Percentiles rank a stretch among this genome's conserved stretches.
These are phyloP conservation scores for Spheniscus mendiculus DNA, from an alignment of 2,113 vertebrate genomes.

Conservation along the genomic window DNA sequence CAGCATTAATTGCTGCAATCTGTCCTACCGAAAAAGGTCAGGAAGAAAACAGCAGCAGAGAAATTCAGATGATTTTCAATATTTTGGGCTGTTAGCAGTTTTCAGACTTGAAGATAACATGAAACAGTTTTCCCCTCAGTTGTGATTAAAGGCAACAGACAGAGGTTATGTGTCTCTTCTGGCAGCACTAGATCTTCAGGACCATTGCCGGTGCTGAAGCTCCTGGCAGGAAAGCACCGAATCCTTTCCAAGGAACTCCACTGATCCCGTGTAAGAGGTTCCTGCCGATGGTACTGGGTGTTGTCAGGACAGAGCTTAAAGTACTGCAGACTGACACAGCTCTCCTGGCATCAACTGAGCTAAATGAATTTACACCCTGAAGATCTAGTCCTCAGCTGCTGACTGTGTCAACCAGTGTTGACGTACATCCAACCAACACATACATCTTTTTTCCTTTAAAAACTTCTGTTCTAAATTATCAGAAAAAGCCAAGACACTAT, in stretches of 20 bases:
- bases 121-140: not conserved
- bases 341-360: not conserved
- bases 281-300: not conserved
- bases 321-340: not conserved
- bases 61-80: not conserved
- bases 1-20: not conserved
- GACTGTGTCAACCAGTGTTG: not conserved
- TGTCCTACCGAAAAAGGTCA: not conserved
- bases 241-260: not conserved
- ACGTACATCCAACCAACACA: not conserved
- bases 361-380: not conserved
- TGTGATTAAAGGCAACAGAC: not conserved
- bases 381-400: constrained; percentile 10
- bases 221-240: constrained; percentile 1
- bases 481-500: not conserved
- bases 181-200: not conserved
- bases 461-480: not conserved
- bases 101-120: not conserved
- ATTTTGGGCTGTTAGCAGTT: not conserved
- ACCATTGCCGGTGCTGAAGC: not conserved
- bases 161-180: not conserved
- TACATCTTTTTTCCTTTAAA: not conserved
- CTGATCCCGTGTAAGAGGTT: not conserved
- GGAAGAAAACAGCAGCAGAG: not conserved
- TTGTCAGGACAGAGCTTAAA: not conserved